phyloP scores from a whole-genome alignment of 2,113 vertebrate species.

The Oxyruncus cristatus region DNA sequence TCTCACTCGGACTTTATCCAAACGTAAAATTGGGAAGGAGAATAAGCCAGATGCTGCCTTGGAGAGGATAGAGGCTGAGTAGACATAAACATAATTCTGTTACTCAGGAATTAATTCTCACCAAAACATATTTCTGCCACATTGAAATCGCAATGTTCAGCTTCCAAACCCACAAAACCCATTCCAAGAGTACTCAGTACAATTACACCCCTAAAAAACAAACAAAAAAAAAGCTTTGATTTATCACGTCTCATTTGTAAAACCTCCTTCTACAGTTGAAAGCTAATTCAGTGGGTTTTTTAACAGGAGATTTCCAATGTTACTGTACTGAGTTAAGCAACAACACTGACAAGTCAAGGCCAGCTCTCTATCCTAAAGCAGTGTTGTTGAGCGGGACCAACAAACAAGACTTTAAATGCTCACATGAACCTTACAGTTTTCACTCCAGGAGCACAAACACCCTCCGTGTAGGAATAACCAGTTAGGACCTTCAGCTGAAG shows the following conservation, averaged over 20 bases:
- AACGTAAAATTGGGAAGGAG: neutral
- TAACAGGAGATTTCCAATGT: constrained; percentile 12
- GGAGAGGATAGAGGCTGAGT: neutral
- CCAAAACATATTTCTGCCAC: constrained; percentile 61
- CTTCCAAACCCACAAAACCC: constrained; percentile 44
- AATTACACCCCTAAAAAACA: constrained; percentile 29
- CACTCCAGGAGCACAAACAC: neutral
- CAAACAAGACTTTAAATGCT: neutral
- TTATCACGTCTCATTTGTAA: constrained; percentile 39
- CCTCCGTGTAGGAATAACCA: neutral
- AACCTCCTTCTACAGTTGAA: neutral
- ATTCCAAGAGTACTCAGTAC: constrained; percentile 39
- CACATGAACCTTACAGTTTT: neutral
- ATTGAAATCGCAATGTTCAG: constrained; percentile 32
- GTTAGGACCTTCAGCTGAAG: neutral
- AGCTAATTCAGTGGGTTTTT: constrained; percentile 42
- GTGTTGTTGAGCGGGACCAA: neutral
- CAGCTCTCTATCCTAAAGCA: neutral
- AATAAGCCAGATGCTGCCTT: constrained; percentile 10
- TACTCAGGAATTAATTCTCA: constrained; percentile 58
- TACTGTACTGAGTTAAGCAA: constrained; percentile 13
- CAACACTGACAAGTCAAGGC: neutral
- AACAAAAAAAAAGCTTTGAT: constrained; percentile 13
- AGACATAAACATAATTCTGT: constrained; percentile 42
- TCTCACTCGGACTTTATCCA: neutral